These are phyloP conservation scores for Tadarida brasiliensis DNA, from an alignment of 2,797 vertebrate genomes.

Conservation along the genomic window DNA sequence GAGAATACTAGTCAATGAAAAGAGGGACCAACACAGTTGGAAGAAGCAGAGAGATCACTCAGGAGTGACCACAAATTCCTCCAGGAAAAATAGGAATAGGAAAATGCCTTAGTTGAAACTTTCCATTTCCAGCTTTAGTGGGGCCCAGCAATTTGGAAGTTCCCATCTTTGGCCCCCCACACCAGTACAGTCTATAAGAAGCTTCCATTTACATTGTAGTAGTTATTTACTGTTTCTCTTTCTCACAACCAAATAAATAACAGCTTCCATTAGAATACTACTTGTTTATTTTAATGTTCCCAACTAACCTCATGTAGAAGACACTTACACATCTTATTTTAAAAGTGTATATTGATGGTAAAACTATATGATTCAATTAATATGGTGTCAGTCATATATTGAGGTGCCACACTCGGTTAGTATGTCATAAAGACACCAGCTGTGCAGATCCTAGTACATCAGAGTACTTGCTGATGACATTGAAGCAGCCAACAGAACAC, in stretches of 20 bases:
- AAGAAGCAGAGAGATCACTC: neutral
- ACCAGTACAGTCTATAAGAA: neutral
- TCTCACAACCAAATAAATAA: constrained; percentile 19
- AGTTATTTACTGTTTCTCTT: neutral
- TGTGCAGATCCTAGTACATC: constrained; percentile 76
- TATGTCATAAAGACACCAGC: constrained; percentile 14
- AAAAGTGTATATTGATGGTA: constrained; percentile 68
- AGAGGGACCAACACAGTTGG: neutral
- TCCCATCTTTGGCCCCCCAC: neutral
- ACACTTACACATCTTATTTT: constrained; percentile 63
- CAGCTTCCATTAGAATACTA: constrained; percentile 45
- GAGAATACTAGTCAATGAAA: neutral
- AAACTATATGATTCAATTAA: constrained; percentile 82
- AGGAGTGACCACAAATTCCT: neutral
- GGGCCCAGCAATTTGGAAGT: neutral
- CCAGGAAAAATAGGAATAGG: neutral
- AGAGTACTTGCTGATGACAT: constrained; percentile 69
- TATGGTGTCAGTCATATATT: constrained; percentile 79
- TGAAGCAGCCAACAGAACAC: constrained; percentile 73
- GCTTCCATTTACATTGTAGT: neutral
- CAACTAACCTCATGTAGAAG: constrained; percentile 78
- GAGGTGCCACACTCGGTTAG: constrained; percentile 77
- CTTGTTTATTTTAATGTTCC: constrained; percentile 69
- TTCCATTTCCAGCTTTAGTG: neutral
- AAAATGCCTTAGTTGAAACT: neutral